phyloP scores from a whole-genome alignment of 2,888 invertebrate species.

The Muscina levida region DNA sequence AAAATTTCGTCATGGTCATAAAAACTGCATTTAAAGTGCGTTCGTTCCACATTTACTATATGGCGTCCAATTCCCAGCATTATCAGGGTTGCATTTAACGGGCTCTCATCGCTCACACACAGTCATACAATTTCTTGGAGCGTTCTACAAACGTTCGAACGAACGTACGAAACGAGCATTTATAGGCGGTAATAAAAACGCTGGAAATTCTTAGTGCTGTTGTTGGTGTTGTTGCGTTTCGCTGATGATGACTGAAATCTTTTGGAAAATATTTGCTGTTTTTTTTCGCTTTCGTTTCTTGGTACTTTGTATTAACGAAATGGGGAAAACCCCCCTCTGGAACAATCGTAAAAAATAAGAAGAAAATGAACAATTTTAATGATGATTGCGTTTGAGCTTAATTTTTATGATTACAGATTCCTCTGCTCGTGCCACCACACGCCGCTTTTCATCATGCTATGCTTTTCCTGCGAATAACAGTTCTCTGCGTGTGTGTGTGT shows the following conservation, averaged over 20 bases:
- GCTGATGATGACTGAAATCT: conserved; percentile 16
- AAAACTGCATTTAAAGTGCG: conserved; percentile 69
- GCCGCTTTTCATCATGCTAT: background rate
- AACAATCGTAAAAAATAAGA: conserved; percentile 60
- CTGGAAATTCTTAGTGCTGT: conserved; percentile 32
- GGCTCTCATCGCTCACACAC: conserved; percentile 8
- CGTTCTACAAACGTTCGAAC: background rate
- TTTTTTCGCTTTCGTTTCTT: background rate
- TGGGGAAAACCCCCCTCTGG: conserved; percentile 61
- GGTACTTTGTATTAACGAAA: conserved; percentile 55
- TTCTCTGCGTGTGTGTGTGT: background rate
- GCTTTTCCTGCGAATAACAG: conserved; percentile 7
- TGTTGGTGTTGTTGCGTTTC: conserved; percentile 41
- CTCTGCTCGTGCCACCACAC: background rate
- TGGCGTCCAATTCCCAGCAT: conserved; percentile 29
- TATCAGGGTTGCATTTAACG: conserved; percentile 61
- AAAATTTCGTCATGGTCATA: conserved; percentile 75
- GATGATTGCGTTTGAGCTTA: conserved; percentile 67
- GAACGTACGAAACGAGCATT: conserved; percentile 49
- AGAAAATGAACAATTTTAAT: conserved; percentile 66
- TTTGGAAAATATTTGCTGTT: conserved; percentile 17
- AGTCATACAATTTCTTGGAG: background rate
- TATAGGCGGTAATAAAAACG: conserved; percentile 64
- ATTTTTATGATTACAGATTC: conserved; percentile 61
- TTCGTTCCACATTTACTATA: conserved; percentile 58